Base-by-base conservation (phyloP, 92 coral and sea anemone genomes). In the Bergia puertoricense region DNA sequence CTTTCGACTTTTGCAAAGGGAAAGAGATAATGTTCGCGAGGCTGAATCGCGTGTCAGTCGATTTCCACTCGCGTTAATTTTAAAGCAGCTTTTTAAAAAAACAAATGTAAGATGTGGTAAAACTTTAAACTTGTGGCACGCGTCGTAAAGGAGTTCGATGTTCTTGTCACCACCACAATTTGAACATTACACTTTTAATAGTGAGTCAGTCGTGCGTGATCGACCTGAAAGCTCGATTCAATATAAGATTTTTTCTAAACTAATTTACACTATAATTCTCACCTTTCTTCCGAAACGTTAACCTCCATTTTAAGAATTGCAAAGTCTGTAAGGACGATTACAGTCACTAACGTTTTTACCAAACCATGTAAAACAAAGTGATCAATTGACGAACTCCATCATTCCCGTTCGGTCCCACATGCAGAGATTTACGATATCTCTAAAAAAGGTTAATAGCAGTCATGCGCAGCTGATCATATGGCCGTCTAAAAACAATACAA, bases 201-300 rank as follows among this genome's bases (percentile, higher is more conserved):
- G 18, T 23, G 15, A 80, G 85, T 56, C 39, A 80, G 57, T 80
- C 50, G 85, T 48, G 48, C 85, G 85, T 80, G 85, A 54, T 80
- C 73, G 11, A 80, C 15, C 1, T 54, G 2, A 41, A 8, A 80
- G 11, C 45, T 41, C 41, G 22, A 67, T 22, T 79, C 85, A 80
- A 80, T 80, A 56, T 80, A 57, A 6, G 4, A 62, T 56, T 67
- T 13, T 57, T 39, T 50, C 56, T 23, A 16, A 38, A 23, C 11
- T 15, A 15, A 15, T 54, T 54, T 57, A 38, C 50, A 1, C 69
- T 16, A 57, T 15, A 39, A 13, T 57, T 62, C 22, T 22, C 30
- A 62, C 30, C 20, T 62, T 62, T 62, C 3, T 20, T 2, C 69
- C n/a, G 6, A 18, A 62, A 62, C 4, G 20, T 4, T 62, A 20